Evolutionary conservation across 2,113 vertebrate species (phyloP), one percentile per base, ranked within the genome.

Genomic region (Sturnira hondurensis): DNA sequence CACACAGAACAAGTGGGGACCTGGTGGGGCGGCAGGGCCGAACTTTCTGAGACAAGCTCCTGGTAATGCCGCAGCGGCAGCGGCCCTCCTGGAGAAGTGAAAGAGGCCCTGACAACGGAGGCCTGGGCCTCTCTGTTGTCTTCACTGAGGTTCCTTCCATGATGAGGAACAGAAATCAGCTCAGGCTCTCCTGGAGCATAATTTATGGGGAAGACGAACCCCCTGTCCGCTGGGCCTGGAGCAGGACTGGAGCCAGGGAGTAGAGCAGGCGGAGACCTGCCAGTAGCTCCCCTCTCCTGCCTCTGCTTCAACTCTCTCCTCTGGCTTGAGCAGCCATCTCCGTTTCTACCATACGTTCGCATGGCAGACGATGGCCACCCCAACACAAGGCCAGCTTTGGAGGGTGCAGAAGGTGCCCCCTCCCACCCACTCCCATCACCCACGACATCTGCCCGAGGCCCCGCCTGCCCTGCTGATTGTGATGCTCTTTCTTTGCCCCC

Each of bases 101-200:
- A 43, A 61, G 77, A 22, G 38, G 3, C 65, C 13, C 1, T 26
- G 36, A 38, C 33, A 7, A 54, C 16, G 10, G 58, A 7, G 41
- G 26, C 52, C 68, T 19, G 31, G n/a, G 10, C 45, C 28, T 17
- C 26, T 45, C 7, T 15, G 0, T 45, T 41, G 43, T 26, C 65
- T 68, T 71, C 0, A 1, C 7, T 31, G 28, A 76, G 58, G 33
- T 54, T 80, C 80, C 26, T 33, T 87, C 45, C 78, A 9, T 67
- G 68, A 81, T 24, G 52, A 47, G 82, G 94, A 96, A 77, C 22
- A 77, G 45, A 92, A 97, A 82, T 31, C 26, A 81, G 83, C 38
- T 73, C 17, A 65, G 33, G 38, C 5, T 8, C 6, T 20, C 41
- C 52, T n/a, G 4, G 58, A 52, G 50, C 7, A 78, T 24, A 36